Percentiles rank a stretch among this genome's conserved stretches.
These are phyloP conservation scores for Sylvia borin DNA, from an alignment of 2,797 vertebrate genomes.

Conservation along the genomic window DNA sequence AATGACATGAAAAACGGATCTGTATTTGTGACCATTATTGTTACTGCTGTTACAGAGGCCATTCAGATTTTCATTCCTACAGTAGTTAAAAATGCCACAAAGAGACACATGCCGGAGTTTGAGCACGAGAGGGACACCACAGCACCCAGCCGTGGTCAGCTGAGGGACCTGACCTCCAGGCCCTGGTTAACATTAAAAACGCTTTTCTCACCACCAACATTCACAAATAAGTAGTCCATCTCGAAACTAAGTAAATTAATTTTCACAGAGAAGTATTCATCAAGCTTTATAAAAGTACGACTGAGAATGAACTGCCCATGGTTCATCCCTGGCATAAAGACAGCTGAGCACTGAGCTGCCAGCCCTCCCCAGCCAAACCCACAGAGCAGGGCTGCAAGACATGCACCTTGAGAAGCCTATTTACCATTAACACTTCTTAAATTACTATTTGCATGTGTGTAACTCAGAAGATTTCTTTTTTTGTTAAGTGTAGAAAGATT, in stretches of 20 bases:
- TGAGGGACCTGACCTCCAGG: neutral
- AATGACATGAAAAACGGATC: neutral
- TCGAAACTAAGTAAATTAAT: neutral
- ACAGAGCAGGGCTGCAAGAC: neutral
- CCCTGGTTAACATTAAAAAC: neutral
- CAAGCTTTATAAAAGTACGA: neutral
- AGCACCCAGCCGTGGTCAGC: fast-evolving
- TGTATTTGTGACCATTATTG: neutral
- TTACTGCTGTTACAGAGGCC: neutral
- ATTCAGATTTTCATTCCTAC: neutral
- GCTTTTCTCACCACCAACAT: neutral
- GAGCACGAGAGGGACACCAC: fast-evolving
- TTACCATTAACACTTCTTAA: neutral
- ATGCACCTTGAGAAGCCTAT: neutral
- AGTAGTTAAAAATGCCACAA: neutral
- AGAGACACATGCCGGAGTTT: neutral
- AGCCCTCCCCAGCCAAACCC: neutral
- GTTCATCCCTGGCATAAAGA: neutral
- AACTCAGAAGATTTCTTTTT: neutral
- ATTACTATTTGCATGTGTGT: neutral
- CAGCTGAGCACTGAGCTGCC: neutral
- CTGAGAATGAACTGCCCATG: neutral
- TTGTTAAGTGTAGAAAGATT: neutral
- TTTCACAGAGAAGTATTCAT: neutral
- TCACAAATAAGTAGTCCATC: neutral